Evolutionary conservation across 2,113 vertebrate genomes (phyloP), one percentile per base, ranked within the genome.

Genomic region (Addax nasomaculatus): DNA sequence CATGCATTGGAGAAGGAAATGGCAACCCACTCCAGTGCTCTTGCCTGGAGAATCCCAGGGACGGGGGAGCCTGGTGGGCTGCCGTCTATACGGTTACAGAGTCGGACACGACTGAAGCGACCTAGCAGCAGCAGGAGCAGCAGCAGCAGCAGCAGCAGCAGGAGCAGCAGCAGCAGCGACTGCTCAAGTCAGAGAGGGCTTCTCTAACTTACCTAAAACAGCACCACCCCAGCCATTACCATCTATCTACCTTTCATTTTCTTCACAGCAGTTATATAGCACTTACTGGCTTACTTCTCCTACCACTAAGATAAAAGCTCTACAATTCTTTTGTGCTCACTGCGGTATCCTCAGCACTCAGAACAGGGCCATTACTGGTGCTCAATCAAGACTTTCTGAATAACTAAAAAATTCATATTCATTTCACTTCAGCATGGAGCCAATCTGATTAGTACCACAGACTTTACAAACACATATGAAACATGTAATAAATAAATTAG

Each of bases 351-450:
- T 29, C 76, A 76, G 33, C 33, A 89, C 49, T 78, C n/a, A 39
- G 9, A 89, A 97, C 14, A 93, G 21, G n/a, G 36, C 55, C 90
- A 7, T 21, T 67, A 16, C 2, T 70, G 55, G 55, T n/a, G 30
- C 12, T 85, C 64, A 90, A 1, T 45, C 88, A 76, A 70, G 6
- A 85, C 83, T 7, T 86, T 43, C 8, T 83, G 17, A 80, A 43
- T 85, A 92, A 93, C 19, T 60, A 70, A 81, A 39, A 73, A 39
- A 83, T 55, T 95, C 21, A 67, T 49, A 73, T 51, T 93, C 62
- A 93, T 57, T 93, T 96, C 53, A 85, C 36, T 93, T 97, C 83
- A 95, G 9, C 55, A 96, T 36, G 36, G 45, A 96, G 92, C 62
- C 33, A 89, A 87, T 12, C 10, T 58, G 19, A 91, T 55, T 70